Percentiles rank a stretch among this genome's conserved stretches.
phyloP scores from a whole-genome alignment of 2,888 invertebrate species.

The Sycophila texana region DNA sequence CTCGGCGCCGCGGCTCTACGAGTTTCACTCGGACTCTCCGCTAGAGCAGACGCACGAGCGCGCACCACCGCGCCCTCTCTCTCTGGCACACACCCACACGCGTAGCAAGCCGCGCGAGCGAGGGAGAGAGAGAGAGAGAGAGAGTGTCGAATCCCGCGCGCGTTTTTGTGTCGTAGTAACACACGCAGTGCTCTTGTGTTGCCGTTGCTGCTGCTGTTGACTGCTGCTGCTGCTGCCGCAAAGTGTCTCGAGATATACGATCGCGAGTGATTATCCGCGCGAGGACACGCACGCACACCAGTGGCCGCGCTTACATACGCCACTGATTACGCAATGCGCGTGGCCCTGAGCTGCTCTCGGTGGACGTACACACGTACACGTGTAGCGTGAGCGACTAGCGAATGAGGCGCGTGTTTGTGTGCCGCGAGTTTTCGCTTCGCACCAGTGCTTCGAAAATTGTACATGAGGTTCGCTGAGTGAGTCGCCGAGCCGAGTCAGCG shows the following conservation, averaged over 20 bases:
- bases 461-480: too few species aligned
- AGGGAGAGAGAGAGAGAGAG: background rate
- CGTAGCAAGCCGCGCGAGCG: background rate
- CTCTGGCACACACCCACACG: background rate
- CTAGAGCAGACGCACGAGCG: slow-evolving; percentile 42
- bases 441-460: slow-evolving; percentile 17
- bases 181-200: too few species aligned
- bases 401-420: slow-evolving; percentile 29
- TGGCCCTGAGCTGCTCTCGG: slow-evolving; percentile 71
- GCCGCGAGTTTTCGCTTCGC: slow-evolving; percentile 43
- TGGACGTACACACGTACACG: slow-evolving; percentile 36
- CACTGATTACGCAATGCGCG: slow-evolving; percentile 73
- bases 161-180: background rate
- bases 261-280: slow-evolving; percentile 5
- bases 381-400: slow-evolving; percentile 4
- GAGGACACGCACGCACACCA: slow-evolving; percentile 4
- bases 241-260: slow-evolving; percentile 3
- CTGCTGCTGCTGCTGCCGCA: background rate
- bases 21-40: slow-evolving; percentile 55
- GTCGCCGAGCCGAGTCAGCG: background rate
- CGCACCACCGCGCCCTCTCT: slow-evolving; percentile 10
- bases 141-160: slow-evolving; percentile 9
- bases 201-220: too few species aligned
- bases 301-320: slow-evolving; percentile 49
- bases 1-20: slow-evolving; percentile 17